Percentiles rank a stretch among this genome's conserved stretches.
phyloP scores from a whole-genome alignment of 2,113 vertebrate genomes.

The Pipra filicauda region DNA sequence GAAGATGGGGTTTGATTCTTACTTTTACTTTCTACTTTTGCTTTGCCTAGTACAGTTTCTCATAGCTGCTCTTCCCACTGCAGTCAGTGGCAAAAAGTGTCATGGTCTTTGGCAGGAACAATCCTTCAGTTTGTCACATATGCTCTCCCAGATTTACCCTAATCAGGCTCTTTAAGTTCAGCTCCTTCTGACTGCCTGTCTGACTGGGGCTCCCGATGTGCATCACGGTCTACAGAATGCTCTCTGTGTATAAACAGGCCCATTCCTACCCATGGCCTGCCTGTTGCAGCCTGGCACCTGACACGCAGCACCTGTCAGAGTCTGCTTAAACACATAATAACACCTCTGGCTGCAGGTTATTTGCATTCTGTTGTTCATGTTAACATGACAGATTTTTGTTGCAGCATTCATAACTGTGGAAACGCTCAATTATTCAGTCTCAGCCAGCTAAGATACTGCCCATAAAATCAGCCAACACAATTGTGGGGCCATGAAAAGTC shows the following conservation, averaged over 20 bases:
- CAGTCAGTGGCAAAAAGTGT: background rate
- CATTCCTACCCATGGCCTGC: background rate
- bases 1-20: background rate
- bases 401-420: slow-evolving; percentile 84
- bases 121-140: background rate
- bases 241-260: background rate
- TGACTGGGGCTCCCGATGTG: background rate
- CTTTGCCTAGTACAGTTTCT: background rate
- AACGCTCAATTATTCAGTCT: slow-evolving; percentile 86
- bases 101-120: background rate
- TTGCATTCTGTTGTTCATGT: slow-evolving; percentile 81
- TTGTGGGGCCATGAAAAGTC: slow-evolving; percentile 72
- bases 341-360: slow-evolving; percentile 69
- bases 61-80: background rate
- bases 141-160: background rate
- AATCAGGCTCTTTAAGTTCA: background rate
- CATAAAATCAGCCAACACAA: slow-evolving; percentile 73
- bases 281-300: slow-evolving; percentile 50
- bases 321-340: slow-evolving; percentile 73
- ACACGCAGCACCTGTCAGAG: slow-evolving; percentile 72
- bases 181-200: background rate
- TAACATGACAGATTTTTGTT: slow-evolving; percentile 80
- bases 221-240: fast-evolving
- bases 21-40: background rate
- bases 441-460: slow-evolving; percentile 75